Percentiles rank a stretch among this genome's conserved stretches.
phyloP scores from a whole-genome alignment of 2,888 invertebrate genomes.

The Agonopterix subpropinquella region DNA sequence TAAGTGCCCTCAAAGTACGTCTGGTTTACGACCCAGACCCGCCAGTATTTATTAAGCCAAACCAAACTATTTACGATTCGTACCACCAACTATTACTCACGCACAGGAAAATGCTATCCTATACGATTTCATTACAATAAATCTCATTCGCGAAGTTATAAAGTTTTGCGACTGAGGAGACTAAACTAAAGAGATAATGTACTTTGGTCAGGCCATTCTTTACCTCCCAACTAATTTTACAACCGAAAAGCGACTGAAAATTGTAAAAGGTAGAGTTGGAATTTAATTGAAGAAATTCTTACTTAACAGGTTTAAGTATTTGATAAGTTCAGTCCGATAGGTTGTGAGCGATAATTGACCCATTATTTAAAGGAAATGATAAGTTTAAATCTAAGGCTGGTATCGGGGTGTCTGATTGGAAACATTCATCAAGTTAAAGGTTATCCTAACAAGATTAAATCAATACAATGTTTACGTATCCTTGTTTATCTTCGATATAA shows the following conservation, averaged over 20 bases:
- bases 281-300: constrained; percentile 14
- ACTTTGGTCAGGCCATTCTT: constrained; percentile 47
- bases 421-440: constrained; percentile 10
- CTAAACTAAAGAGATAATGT: constrained; percentile 32
- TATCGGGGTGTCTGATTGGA: constrained; percentile 18
- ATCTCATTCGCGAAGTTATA: constrained; percentile 49
- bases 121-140: constrained; percentile 64
- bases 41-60: constrained; percentile 43
- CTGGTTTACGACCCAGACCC: constrained; percentile 27
- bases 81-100: constrained; percentile 45
- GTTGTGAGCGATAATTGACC: constrained; percentile 46
- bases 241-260: constrained; percentile 21
- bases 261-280: constrained; percentile 16
- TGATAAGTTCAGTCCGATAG: constrained; percentile 47
- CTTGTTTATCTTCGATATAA: too few species aligned
- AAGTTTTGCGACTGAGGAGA: constrained; percentile 56
- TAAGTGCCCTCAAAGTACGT: constrained; percentile 24
- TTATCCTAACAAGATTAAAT: background rate
- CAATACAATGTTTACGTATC: background rate
- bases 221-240: constrained; percentile 19
- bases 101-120: constrained; percentile 54
- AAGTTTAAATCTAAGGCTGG: constrained; percentile 27
- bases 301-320: constrained; percentile 29
- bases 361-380: constrained; percentile 49
- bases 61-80: constrained; percentile 50